Conservation (phyloP, 2,888 invertebrate species). For the Salticus scenicus region DNA sequence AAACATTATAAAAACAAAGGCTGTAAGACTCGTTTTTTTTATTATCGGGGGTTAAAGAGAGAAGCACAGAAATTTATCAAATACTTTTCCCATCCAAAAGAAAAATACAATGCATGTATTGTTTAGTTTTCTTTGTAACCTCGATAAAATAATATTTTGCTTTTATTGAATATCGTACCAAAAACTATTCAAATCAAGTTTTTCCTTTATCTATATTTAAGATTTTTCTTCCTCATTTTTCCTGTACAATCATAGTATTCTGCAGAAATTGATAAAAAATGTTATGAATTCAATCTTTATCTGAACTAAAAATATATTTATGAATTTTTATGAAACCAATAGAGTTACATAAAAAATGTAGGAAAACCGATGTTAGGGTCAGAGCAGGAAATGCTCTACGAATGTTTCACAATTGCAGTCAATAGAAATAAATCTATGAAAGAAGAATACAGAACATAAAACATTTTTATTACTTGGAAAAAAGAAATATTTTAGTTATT, state of each 20-base stretch:
- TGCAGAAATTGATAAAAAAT: background rate
- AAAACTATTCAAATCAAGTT: background rate
- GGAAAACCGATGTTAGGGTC: background rate
- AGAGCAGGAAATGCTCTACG: background rate
- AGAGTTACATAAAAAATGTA: background rate
- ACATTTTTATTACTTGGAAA: too few relatives aligned
- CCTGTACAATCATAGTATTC: background rate
- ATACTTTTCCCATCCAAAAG: background rate
- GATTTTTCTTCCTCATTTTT: background rate
- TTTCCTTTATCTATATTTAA: background rate
- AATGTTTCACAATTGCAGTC: background rate
- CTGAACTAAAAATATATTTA: background rate
- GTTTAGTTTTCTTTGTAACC: background rate
- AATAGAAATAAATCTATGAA: background rate
- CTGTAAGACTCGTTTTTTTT: too few relatives aligned
- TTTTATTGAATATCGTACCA: background rate
- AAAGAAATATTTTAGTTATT: too few relatives aligned
- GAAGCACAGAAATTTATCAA: background rate
- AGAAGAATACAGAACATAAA: too few relatives aligned
- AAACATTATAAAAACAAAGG: too few relatives aligned
- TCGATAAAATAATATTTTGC: constrained; percentile 1
- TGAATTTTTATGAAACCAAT: background rate
- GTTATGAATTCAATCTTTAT: background rate
- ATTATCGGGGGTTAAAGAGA: too few relatives aligned
- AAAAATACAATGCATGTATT: background rate